These are phyloP conservation scores for Camarhynchus parvulus DNA, from an alignment of 2,113 vertebrate genomes.

Conservation along the genomic window DNA sequence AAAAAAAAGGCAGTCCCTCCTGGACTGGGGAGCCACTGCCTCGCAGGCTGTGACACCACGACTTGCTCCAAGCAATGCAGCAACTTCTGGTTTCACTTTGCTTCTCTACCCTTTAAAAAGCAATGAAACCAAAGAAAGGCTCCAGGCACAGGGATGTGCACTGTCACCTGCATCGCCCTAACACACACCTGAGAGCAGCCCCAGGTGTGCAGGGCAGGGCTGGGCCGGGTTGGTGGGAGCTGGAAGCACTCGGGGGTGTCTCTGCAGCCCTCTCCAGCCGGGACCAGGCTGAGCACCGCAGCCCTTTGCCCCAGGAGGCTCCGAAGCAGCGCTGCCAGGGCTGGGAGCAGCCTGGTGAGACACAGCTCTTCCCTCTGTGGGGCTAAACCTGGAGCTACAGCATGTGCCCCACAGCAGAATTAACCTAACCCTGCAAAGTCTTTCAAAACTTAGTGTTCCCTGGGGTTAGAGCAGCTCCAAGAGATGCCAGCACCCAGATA, in stretches of 20 bases:
- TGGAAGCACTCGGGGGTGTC: neutral
- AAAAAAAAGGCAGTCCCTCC: neutral
- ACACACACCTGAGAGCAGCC: neutral
- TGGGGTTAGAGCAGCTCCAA: neutral
- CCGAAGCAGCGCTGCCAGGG: neutral
- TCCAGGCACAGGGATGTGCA: accelerated
- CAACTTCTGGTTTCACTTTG: neutral
- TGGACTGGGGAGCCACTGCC: accelerated
- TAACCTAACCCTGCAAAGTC: neutral
- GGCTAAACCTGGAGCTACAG: neutral
- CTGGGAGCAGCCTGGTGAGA: neutral
- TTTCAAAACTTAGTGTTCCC: neutral
- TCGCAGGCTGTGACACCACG: accelerated
- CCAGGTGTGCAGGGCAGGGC: accelerated
- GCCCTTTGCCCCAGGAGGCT: accelerated
- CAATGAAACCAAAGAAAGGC: neutral
- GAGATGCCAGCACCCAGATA: accelerated
- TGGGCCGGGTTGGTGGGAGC: accelerated
- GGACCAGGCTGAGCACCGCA: neutral
- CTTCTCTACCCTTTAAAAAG: neutral
- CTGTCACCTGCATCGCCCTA: accelerated
- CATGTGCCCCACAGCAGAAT: accelerated
- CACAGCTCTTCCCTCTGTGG: accelerated
- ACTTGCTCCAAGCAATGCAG: neutral
- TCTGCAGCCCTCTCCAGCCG: neutral